These are phyloP conservation scores for Egretta garzetta DNA, from an alignment of 2,113 vertebrate genomes.

Conservation along the genomic window DNA sequence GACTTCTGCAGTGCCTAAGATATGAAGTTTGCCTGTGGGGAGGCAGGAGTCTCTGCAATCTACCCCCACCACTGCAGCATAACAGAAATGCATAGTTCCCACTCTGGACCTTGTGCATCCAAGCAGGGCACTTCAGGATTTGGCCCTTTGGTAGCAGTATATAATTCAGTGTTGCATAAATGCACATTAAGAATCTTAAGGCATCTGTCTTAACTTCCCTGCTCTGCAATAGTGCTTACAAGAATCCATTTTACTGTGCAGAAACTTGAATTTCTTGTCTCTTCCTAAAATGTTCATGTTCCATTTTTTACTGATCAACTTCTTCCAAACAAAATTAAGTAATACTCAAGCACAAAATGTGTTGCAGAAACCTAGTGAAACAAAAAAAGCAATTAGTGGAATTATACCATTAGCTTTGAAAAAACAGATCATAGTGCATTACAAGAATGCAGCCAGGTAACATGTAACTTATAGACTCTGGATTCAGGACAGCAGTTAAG, in stretches of 20 bases:
- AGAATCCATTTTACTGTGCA: slow-evolving; percentile 59
- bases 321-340: slow-evolving; percentile 74
- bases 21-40: neutral
- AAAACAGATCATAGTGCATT: neutral
- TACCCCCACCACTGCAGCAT: slow-evolving; percentile 14
- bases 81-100: slow-evolving; percentile 72
- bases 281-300: slow-evolving; percentile 67
- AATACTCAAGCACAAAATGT: slow-evolving; percentile 72
- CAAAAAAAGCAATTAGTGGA: neutral
- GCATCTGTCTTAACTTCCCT: slow-evolving; percentile 75
- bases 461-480: neutral
- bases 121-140: slow-evolving; percentile 68
- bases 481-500: neutral
- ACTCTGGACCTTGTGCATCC: slow-evolving; percentile 60
- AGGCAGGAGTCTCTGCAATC: slow-evolving; percentile 24
- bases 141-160: slow-evolving; percentile 67
- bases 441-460: neutral
- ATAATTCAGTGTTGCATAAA: slow-evolving; percentile 71
- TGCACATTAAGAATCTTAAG: slow-evolving; percentile 77
- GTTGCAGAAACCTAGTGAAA: slow-evolving; percentile 74
- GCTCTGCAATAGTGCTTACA: slow-evolving; percentile 67
- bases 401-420: neutral
- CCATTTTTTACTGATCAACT: slow-evolving; percentile 51
- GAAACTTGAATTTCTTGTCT: slow-evolving; percentile 66
- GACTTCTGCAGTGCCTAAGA: slow-evolving; percentile 43